Percentiles rank a stretch among this genome's conserved stretches.
Conservation (phyloP, 2,113 vertebrate genomes). For the Poecile atricapillus region DNA sequence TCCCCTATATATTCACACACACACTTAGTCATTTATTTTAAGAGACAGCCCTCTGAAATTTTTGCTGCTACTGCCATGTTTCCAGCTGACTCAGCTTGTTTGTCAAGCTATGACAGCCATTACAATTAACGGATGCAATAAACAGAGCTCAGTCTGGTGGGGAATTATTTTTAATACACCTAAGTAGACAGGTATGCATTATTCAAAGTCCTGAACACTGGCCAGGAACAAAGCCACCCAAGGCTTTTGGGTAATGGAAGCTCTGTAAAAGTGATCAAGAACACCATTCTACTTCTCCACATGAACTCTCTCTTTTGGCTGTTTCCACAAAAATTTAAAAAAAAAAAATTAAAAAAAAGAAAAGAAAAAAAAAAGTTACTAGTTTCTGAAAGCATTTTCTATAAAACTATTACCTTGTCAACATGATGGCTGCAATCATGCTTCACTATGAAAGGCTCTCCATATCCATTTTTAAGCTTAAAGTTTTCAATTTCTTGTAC, state of each 20-base stretch:
- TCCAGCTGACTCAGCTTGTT: slow-evolving; percentile 38
- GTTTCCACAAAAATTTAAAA: slow-evolving; percentile 52
- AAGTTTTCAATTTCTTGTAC: slow-evolving; percentile 76
- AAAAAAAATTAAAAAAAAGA: neutral
- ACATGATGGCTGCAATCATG: slow-evolving; percentile 78
- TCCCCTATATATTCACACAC: neutral
- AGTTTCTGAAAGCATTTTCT: slow-evolving; percentile 69
- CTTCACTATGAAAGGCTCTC: slow-evolving; percentile 69
- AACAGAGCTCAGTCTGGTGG: slow-evolving; percentile 27
- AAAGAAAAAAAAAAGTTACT: slow-evolving; percentile 55
- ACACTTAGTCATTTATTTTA: neutral
- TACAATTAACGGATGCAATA: slow-evolving; percentile 22
- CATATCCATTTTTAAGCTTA: slow-evolving; percentile 72
- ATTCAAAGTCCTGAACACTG: slow-evolving; percentile 49
- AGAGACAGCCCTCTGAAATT: slow-evolving; percentile 16
- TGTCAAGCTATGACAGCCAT: slow-evolving; percentile 17
- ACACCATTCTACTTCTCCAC: slow-evolving; percentile 73
- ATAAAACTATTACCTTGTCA: slow-evolving; percentile 74
- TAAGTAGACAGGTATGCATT: slow-evolving; percentile 1
- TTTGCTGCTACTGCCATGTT: slow-evolving; percentile 14
- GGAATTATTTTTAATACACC: slow-evolving; percentile 18
- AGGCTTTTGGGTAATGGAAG: slow-evolving; percentile 77
- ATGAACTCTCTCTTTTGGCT: slow-evolving; percentile 70
- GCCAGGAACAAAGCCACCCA: slow-evolving; percentile 50
- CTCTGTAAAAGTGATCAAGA: slow-evolving; percentile 77